phyloP scores from a whole-genome alignment of 2,888 invertebrate species.

The Tholera decimalis region DNA sequence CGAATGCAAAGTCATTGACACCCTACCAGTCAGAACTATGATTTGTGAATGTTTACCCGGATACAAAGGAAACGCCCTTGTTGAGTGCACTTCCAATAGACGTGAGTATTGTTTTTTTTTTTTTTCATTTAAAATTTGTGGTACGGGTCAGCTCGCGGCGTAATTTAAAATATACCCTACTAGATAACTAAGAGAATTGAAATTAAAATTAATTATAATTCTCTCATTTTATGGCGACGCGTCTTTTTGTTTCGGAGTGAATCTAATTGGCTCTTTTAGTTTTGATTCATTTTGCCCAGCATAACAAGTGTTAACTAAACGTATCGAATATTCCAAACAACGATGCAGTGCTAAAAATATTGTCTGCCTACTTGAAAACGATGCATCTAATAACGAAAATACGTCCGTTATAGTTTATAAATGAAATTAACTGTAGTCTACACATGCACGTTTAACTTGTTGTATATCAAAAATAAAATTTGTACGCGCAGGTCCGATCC shows the following conservation, averaged over 20 bases:
- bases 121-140: not conserved
- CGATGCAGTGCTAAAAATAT: not conserved
- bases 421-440: not conserved
- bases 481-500: slow-evolving; percentile 83
- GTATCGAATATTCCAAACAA: slow-evolving; percentile 1
- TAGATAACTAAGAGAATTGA: not conserved
- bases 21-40: slow-evolving; percentile 96
- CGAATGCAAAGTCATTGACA: slow-evolving; percentile 95
- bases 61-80: slow-evolving; percentile 96
- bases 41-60: slow-evolving; percentile 97
- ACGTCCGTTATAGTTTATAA: not conserved
- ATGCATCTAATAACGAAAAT: not conserved
- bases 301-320: too few species aligned
- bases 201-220: too few species aligned
- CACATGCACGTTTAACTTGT: not conserved
- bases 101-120: slow-evolving; percentile 89
- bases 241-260: too few species aligned
- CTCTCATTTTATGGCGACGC: too few species aligned
- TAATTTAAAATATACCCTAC: not conserved
- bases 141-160: too few species aligned
- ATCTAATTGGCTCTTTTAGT: too few species aligned
- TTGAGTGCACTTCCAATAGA: slow-evolving; percentile 94
- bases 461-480: slow-evolving; percentile 9
- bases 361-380: not conserved
- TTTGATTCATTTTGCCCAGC: too few species aligned